A percentile compares a stretch with the other conserved stretches of the same genome.
Conservation (phyloP, 1,140 invertebrate species). For the Trichoplusia ni region DNA sequence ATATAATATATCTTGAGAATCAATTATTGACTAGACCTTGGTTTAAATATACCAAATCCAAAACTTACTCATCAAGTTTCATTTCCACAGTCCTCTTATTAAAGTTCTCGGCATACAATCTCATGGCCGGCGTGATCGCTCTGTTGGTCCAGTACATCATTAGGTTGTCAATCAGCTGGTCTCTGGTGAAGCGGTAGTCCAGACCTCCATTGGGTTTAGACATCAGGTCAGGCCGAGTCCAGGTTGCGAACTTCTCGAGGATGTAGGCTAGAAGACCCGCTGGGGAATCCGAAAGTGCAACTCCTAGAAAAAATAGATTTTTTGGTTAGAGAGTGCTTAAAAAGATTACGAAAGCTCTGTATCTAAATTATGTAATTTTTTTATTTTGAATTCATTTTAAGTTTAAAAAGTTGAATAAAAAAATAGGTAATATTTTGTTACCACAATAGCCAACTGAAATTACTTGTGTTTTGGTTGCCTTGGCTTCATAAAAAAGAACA, state of each 20-base stretch:
- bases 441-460: too few species aligned
- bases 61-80: conserved; percentile 76
- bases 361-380: too few species aligned
- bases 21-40: too few species aligned
- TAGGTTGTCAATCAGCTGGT: conserved; percentile 92
- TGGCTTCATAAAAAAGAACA: too few species aligned
- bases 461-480: neutral
- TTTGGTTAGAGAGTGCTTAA: too few species aligned
- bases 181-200: conserved; percentile 82
- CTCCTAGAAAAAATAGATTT: too few species aligned
- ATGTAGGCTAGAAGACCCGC: conserved; percentile 88
- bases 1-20: too few species aligned
- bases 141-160: conserved; percentile 94
- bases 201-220: conserved; percentile 87
- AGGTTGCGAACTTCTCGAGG: conserved; percentile 92
- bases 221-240: conserved; percentile 85
- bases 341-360: too few species aligned
- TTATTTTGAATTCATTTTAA: too few species aligned
- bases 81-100: conserved; percentile 60
- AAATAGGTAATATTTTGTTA: too few species aligned
- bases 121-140: conserved; percentile 88
- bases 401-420: neutral
- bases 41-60: too few species aligned
- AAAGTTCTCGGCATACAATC: conserved; percentile 87
- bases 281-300: conserved; percentile 85